These are phyloP conservation scores for Tachysurus vachellii DNA, from an alignment of 2,113 vertebrate genomes.

Conservation along the genomic window DNA sequence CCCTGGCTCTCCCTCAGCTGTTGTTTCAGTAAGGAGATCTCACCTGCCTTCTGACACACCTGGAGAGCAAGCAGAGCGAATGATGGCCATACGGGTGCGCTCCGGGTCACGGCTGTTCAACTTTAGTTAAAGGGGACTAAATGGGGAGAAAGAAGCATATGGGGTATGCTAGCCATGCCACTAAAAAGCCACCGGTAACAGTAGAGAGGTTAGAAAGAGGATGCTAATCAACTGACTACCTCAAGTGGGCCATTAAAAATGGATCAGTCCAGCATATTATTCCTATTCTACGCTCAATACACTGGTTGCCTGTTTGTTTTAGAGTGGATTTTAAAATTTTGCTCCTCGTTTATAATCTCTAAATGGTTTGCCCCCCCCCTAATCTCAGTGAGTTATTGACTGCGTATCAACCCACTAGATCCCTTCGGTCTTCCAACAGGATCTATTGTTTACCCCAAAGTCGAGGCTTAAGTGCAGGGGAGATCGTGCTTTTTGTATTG, in stretches of 20 bases:
- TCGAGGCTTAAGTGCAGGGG: no score
- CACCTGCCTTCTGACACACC: constrained; percentile 88
- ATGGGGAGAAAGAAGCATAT: background rate
- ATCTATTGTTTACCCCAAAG: no score
- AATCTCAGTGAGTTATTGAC: no score
- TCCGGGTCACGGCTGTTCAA: background rate
- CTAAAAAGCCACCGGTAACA: background rate
- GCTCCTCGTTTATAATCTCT: no score
- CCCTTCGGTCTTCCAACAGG: no score
- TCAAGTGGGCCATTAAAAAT: background rate
- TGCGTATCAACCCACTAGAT: no score
- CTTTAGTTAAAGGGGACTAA: background rate
- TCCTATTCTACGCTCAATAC: no score
- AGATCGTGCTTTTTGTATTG: no score
- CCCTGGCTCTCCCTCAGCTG: constrained; percentile 87
- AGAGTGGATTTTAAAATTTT: no score
- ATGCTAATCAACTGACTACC: background rate
- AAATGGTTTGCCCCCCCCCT: no score
- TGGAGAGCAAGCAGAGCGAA: constrained; percentile 51
- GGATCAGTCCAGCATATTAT: background rate
- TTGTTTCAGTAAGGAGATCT: constrained; percentile 88
- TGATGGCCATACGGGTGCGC: constrained; percentile 15
- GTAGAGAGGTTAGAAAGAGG: background rate
- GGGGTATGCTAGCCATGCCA: background rate
- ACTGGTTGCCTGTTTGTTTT: no score